Base-by-base conservation (phyloP, 1,140 invertebrate genomes). In the Pectinophora gossypiella region DNA sequence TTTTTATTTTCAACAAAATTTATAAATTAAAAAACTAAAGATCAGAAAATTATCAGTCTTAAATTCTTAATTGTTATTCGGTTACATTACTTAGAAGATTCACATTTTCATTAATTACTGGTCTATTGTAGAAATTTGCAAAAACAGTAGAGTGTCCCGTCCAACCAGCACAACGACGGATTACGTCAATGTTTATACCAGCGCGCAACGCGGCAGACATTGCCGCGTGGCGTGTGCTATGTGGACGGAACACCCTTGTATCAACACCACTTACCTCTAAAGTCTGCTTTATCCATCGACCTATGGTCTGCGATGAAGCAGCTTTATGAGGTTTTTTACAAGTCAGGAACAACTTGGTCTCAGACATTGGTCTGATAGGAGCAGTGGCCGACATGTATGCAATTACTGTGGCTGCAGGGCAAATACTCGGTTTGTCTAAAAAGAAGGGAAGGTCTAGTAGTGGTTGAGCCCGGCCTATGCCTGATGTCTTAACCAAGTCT, bases 401-500 rank as follows among this genome's bases (percentile, higher is more conserved):
- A 9, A 13, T 21, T 19, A 44, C 10, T 18, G 19, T 44, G 9
- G 9, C 19, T 19, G 42, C 42, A 4, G 42, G 42, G 20, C 42
- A 44, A 13, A 44, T 20, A 9, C 19, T 21, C 13, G 42, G 42
- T 19, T 15, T 44, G 18, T 44, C 19, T 9, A 19, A 7, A 21
- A 44, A 44, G 19, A 20, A 44, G 7, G 42, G 42, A 20, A 44
- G 12, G 12, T 21, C 19, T 9, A 44, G 18, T 12, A 12, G 7
- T 5, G 42, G 42, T 21, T 20, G 18, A 9, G 18, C 19, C 9
- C 19, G 9, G 12, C 19, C 19, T 20, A 15, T 9, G 6, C 10
- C 42, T 44, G 42, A 44, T 12, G 42, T 44, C 13, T 21, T 44
- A 44, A 44, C 13, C 15, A 44, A 13, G 20, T 44, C 19, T 12